Evolutionary conservation across 2,888 invertebrate species (phyloP), one percentile per base, ranked within the genome.

Genomic region (Phortica magna): DNA sequence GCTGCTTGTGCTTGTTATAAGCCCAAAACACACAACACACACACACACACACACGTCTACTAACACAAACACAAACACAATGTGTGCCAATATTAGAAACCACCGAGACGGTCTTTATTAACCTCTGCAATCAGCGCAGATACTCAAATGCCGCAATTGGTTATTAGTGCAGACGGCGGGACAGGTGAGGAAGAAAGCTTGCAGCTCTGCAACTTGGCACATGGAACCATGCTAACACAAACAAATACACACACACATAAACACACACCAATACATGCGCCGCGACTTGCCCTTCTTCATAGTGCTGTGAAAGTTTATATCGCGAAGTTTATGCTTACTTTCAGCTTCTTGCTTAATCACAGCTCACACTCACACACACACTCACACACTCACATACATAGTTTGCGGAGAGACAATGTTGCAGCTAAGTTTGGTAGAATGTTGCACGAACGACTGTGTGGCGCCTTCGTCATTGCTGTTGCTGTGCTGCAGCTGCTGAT

Each of bases 61-160:
- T 31, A 19, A 64, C 42, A 65, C 65, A 65, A 31, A 14, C 42
- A 9, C 12, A 67, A 17, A 41, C n/a, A 64, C 31, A 65, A 71
- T 55, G 53, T 71, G 39, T 17, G 55, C 70, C 70, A 71, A 71
- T 55, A 55, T 22, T 12, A 68, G 43, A 10, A 7, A 22, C 31
- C 31, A 31, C 31, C 31, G 6, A 31, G 22, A n/a, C 67, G 22
- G 14, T 41, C 70, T 71, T 71, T 71, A 71, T 71, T 71, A 71
- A 53, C 70, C 55, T 14, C 55, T 71, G 70, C 22, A 71, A 71
- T 71, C 70, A 71, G 55, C 70, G 14, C 39, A 53, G 70, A 53
- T 71, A 55, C 70, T 71, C 39, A 22, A 71, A 12, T 17, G 67
- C 67, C 67, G 42, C 67, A 67, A 67, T 53, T 71, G 39, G 70